Base-by-base conservation (phyloP, 2,797 vertebrate species). In the Zalophus californianus region DNA sequence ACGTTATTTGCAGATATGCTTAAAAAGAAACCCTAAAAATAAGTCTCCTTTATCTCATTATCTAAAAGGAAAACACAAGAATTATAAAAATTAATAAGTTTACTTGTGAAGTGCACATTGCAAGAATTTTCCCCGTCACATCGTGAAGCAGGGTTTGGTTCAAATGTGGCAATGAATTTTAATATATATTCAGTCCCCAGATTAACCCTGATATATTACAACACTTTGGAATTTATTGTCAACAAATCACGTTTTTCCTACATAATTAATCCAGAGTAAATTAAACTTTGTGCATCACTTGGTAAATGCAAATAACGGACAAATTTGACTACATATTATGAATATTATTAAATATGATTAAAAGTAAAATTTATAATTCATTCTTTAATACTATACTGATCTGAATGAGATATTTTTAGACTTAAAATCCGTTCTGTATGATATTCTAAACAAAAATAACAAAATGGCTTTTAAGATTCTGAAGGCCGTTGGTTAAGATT, bases 201-300 rank as follows among this genome's bases (percentile, higher is more conserved):
- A 72, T 32, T 70, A 86, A 87, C 83, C 79, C 72, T 88, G 86
- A 85, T 80, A 10, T 9, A 73, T 86, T 86, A 10, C 54, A 87
- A 56, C 60, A 80, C 72, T 89, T 85, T 86, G 44, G 23, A 92
- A 96, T 85, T 89, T 92, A 83, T 85, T 95, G 66, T 96, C 84
- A 97, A 41, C 66, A 92, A 96, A 93, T 87, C 77, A 58, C 58
- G 52, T 78, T 95, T 89, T 91, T 93, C 90, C 95, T 88, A 92
- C 60, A 73, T 85, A 95, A 97, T 98, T 96, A 94, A 97, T 95
- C 82, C 82, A 77, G 66, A 96, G 94, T 83, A 96, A 94, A 93
- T 97, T 93, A 96, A 97, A 96, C 68, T 73, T 21, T 92, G 72
- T 94, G 80, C 66, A 73, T 73, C 80, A 54, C 66, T 97, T 95